Conservation (phyloP, 2,888 invertebrate genomes). For the Scaeva pyrastri region DNA sequence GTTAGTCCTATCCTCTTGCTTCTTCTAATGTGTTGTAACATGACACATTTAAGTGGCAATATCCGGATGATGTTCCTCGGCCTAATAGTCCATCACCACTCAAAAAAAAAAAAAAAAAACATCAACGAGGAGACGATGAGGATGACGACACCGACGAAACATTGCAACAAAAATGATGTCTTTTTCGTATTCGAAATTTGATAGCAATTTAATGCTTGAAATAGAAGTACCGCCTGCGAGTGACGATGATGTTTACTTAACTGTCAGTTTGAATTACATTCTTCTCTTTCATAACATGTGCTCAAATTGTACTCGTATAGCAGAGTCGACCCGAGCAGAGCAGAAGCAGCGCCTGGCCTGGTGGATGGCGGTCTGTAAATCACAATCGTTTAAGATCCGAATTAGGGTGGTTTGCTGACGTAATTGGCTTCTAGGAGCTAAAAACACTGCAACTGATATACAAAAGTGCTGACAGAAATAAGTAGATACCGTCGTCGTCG, state of each 20-base stretch:
- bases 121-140: too few relatives aligned
- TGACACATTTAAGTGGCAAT: constrained; percentile 78
- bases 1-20: constrained; percentile 26
- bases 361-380: constrained; percentile 53
- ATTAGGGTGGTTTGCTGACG: constrained; percentile 58
- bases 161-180: not conserved
- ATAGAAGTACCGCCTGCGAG: constrained; percentile 73
- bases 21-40: constrained; percentile 69
- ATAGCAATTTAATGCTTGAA: constrained; percentile 82
- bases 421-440: constrained; percentile 61
- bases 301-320: not conserved
- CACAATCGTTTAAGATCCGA: constrained; percentile 67
- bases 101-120: too few relatives aligned
- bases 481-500: too few relatives aligned
- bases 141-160: not conserved
- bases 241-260: constrained; percentile 50
- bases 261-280: constrained; percentile 69
- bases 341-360: not conserved
- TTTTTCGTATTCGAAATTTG: constrained; percentile 80
- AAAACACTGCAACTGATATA: constrained; percentile 8
- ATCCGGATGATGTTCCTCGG: constrained; percentile 78
- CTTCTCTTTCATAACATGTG: constrained; percentile 62
- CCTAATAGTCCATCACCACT: constrained; percentile 74
- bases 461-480: constrained; percentile 57
- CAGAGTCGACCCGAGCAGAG: not conserved